phyloP scores from a whole-genome alignment of 1,140 invertebrate species.

The Diachasma alloeum region DNA sequence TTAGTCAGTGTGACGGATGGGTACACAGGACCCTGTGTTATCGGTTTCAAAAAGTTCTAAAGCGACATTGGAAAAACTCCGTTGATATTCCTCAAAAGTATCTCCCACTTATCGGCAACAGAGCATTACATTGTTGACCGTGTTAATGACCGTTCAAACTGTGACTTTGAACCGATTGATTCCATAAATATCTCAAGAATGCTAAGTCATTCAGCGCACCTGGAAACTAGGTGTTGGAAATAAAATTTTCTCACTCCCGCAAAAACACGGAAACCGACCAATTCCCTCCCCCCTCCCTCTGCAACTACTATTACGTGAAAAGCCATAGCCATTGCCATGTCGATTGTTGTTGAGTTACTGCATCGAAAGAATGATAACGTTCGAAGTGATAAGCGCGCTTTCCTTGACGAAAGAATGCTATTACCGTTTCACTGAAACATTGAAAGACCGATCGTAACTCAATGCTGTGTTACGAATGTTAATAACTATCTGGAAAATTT shows the following conservation, averaged over 20 bases:
- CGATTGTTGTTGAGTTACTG: neutral
- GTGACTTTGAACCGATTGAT: neutral
- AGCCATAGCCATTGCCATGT: neutral
- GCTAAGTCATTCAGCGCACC: neutral
- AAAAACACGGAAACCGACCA: neutral
- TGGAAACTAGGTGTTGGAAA: neutral
- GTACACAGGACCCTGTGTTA: too few relatives aligned
- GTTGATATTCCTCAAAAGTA: too few relatives aligned
- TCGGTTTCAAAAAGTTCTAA: too few relatives aligned
- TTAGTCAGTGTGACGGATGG: too few relatives aligned
- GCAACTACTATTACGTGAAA: neutral
- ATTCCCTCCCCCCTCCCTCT: too few relatives aligned
- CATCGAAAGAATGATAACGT: neutral
- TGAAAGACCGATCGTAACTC: neutral
- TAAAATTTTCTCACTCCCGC: neutral
- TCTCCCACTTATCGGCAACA: neutral
- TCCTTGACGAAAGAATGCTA: neutral
- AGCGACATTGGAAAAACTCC: too few relatives aligned
- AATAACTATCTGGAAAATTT: neutral
- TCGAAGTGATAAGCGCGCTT: neutral
- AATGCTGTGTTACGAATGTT: neutral
- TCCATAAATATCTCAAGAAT: neutral
- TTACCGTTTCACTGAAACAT: neutral
- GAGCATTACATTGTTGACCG: neutral
- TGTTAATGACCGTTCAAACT: neutral